Percentiles rank a stretch among this genome's conserved stretches.
These are phyloP conservation scores for Clarias batrachus DNA, from an alignment of 2,113 vertebrate genomes.

Conservation along the genomic window DNA sequence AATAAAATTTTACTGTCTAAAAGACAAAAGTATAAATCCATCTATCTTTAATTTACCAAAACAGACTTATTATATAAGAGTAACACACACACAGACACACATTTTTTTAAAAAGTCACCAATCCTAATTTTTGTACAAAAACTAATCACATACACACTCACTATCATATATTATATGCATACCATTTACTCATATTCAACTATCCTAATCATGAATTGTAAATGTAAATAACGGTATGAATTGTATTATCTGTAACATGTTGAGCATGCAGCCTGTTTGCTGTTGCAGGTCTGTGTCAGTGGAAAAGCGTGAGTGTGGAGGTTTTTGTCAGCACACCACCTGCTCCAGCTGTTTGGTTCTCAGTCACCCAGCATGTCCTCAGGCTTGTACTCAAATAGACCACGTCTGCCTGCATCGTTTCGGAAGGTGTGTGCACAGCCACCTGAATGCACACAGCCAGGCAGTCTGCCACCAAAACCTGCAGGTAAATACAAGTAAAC, in stretches of 20 bases:
- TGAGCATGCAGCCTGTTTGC: background rate
- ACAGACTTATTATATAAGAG: background rate
- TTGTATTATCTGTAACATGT: background rate
- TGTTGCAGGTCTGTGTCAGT: slow-evolving; percentile 60
- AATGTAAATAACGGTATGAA: no score
- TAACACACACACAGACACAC: no score
- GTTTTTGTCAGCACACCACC: slow-evolving; percentile 71
- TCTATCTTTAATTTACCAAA: background rate
- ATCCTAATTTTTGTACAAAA: background rate
- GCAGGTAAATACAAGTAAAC: slow-evolving; percentile 56
- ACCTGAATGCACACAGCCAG: slow-evolving; percentile 52
- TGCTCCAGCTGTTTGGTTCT: slow-evolving; percentile 70
- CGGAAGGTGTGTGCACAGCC: slow-evolving; percentile 66
- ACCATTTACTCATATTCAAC: background rate
- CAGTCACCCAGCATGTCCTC: slow-evolving; percentile 59
- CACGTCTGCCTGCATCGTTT: slow-evolving; percentile 64
- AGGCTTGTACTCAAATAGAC: slow-evolving; percentile 60
- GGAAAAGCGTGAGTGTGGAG: slow-evolving; percentile 60
- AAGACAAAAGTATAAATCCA: background rate
- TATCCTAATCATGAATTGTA: no score
- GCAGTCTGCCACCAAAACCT: slow-evolving; percentile 60
- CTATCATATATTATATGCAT: background rate
- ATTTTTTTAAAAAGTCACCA: no score
- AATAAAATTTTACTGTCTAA: background rate
- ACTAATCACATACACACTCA: background rate